Conservation (phyloP, 2,797 vertebrate genomes). For the Alca torda region DNA sequence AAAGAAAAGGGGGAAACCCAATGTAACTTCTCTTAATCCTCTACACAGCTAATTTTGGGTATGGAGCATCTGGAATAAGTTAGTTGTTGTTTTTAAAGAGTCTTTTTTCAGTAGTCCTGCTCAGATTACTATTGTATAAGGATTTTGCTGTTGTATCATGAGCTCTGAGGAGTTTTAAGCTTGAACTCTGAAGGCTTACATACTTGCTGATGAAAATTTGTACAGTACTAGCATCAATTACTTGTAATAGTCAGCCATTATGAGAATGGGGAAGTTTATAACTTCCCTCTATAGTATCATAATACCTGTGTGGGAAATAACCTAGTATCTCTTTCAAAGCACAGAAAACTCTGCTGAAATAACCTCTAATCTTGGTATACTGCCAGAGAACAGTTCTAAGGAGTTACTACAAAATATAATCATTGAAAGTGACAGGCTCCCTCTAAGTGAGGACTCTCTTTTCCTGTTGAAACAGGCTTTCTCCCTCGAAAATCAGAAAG, state of each 20-base stretch:
- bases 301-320: background rate
- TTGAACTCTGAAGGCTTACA: background rate
- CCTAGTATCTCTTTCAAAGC: background rate
- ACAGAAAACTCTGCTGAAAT: background rate
- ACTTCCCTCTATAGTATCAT: background rate
- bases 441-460: background rate
- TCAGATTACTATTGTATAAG: background rate
- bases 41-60: background rate
- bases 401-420: background rate
- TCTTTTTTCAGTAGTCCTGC: background rate
- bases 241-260: background rate
- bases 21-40: background rate
- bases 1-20: background rate
- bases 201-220: background rate
- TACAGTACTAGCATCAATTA: background rate
- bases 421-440: background rate
- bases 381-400: background rate
- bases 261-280: background rate
- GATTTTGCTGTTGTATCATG: background rate
- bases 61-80: background rate
- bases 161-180: background rate
- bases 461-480: background rate
- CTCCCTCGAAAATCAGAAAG: background rate
- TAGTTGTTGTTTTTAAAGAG: background rate
- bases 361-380: background rate